Evolutionary conservation across 1,140 invertebrate species (phyloP), one percentile per base, ranked within the genome.

Genomic region (Lepidurus apus): DNA sequence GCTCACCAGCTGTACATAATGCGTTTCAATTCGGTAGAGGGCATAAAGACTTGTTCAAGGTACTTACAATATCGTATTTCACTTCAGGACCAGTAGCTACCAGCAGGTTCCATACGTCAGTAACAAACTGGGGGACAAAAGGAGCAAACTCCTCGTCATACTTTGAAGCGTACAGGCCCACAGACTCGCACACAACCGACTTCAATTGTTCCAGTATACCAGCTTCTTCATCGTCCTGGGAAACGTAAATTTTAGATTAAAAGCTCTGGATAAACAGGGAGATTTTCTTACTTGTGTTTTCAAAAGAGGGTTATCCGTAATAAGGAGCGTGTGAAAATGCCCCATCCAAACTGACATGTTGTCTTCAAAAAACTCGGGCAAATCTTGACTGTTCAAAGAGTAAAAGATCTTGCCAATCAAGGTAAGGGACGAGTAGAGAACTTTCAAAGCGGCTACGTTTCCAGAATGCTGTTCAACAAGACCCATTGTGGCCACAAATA

Each of bases 301-400:
- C 8, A 90, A 82, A 1, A 87, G 80, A 74, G 85, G 84, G 80
- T 95, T 92, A 85, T 97, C 90, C 7, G 87, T 87, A 81, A 89
- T 91, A 10, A 99, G 86, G 9, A 99, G 87, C 73, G 88, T 89
- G 43, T 95, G 89, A 81, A 98, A 96, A 84, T 95, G 91, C 0
- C 88, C 88, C 96, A 99, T 98, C 97, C 97, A 99, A 13, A 88
- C 88, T 75, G 88, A 87, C 91, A 99, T 98, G 83, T 98, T 96
- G 83, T 99, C 97, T 86, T 99, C 97, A 87, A 99, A 99, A 87
- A 95, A 97, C 87, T 99, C 97, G 0, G 97, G 97, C 80, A 99
- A 86, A 87, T 99, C 97, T 89, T 93, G 81, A 81, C 90, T 95
- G 86, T 98, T 99, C 6, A 99, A 88, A 4, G 95, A 98, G 85